Evolutionary conservation across 2,888 invertebrate genomes (phyloP).

Genomic region (Leptogaster cylindrica): DNA sequence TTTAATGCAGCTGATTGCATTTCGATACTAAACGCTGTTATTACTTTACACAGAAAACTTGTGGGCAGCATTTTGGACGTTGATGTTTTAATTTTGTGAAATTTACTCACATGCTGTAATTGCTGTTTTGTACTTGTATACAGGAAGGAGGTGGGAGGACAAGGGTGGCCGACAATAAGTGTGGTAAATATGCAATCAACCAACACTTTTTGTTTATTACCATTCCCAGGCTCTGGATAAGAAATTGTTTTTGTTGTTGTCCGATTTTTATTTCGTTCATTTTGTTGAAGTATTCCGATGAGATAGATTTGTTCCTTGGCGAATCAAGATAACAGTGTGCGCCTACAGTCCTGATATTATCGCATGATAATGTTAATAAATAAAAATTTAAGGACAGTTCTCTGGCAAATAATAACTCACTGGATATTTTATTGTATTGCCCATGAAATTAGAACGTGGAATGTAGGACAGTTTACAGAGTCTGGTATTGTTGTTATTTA

Average conservation of each 20-base stretch:
- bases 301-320: no score
- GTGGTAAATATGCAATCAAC: conserved; percentile 30
- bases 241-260: not conserved
- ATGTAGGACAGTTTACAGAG: no score
- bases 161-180: not conserved
- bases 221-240: not conserved
- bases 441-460: no score
- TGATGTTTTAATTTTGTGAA: conserved; percentile 45
- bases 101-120: conserved; percentile 27
- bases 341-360: no score
- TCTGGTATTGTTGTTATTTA: no score
- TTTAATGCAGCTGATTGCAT: conserved; percentile 48
- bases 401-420: no score
- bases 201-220: conserved; percentile 4
- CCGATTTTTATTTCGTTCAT: not conserved
- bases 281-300: no score
- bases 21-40: conserved; percentile 48
- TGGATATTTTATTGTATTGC: no score
- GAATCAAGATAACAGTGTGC: no score
- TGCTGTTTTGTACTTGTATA: not conserved
- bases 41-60: conserved; percentile 46
- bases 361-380: no score
- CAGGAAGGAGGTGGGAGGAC: not conserved
- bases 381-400: no score
- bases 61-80: conserved; percentile 24